Base-by-base conservation (phyloP, 2,113 vertebrate genomes). In the Neolamprologus cancellatus region DNA sequence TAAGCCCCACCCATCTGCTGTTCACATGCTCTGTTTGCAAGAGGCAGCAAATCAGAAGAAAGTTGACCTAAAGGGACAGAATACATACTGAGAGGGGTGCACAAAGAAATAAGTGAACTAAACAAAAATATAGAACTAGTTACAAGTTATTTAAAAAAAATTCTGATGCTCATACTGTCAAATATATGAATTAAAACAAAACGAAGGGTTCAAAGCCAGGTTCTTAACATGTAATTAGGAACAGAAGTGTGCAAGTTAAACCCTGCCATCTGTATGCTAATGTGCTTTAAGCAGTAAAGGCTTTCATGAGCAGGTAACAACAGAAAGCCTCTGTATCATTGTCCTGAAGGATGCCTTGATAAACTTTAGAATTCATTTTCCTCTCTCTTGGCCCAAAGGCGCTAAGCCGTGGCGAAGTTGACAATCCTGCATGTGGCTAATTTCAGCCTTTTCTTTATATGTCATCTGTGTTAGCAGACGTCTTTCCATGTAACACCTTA, bases 381-480 rank as follows among this genome's bases (percentile, higher is more conserved):
- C 23, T 46, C 23, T 74, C 39, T 74, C 10, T 74, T 7, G 15
- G 41, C 41, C 15, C 1, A 48, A 64, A 64, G 41, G 10, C 1
- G 3, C 0, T 74, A 74, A 25, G 2, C 23, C 0, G 2, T 12
- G 23, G 23, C 6, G 0, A 48, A 23, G 36, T 2, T 20, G 13
- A 5, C 69, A 74, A 18, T 12, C 41, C 41, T 48, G 14, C 4
- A 74, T 0, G 7, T 18, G 41, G 15, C 25, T 48, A 48, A 76
- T 0, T 30, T 8, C 20, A 74, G 2, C 10, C 4, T n/a, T 78
- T 52, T 0, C 25, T 52, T 78, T 78, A 50, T 0, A 18, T 78
- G 4, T 78, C 28, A 7, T 30, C 74, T n/a, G 9, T 32, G 17
- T 18, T 14, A 5, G 36, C 34, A 71, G 39, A 71, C 3, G 2